Conservation (phyloP, 1,140 invertebrate species). For the Gonatopus flavifemur region DNA sequence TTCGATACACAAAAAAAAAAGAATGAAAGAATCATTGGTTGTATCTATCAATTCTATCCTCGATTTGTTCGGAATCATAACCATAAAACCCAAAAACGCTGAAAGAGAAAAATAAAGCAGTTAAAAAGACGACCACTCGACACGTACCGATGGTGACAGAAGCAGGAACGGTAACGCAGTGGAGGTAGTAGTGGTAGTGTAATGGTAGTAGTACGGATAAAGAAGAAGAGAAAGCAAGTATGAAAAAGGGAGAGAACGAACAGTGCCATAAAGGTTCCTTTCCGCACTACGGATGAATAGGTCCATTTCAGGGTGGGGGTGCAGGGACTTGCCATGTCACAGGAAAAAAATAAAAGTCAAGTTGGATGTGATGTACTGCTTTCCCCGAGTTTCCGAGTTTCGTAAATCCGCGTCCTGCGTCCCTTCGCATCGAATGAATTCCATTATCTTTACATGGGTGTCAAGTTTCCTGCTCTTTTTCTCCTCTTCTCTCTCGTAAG, state of each 20-base stretch:
- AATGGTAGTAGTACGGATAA: too few species aligned
- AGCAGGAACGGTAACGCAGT: too few species aligned
- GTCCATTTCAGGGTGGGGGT: constrained; percentile 36
- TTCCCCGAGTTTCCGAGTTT: constrained; percentile 16
- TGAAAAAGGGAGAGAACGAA: constrained; percentile 41
- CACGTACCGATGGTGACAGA: too few species aligned
- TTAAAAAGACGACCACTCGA: too few species aligned
- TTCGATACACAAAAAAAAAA: background rate
- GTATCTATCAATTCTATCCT: too few species aligned
- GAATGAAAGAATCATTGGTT: constrained; percentile 2
- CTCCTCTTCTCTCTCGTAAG: too few species aligned
- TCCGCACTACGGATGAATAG: constrained; percentile 33
- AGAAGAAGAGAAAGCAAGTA: constrained; percentile 24
- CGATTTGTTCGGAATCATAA: too few species aligned
- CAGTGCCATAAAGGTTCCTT: constrained; percentile 44
- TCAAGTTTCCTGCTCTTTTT: too few species aligned
- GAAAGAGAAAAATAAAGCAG: constrained; percentile 14
- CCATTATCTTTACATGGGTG: constrained; percentile 21
- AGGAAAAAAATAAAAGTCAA: constrained; percentile 35
- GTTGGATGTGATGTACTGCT: constrained; percentile 41
- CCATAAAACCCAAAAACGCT: too few species aligned
- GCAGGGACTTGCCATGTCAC: constrained; percentile 28
- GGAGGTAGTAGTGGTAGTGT: too few species aligned
- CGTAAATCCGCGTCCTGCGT: too few species aligned
- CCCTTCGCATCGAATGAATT: constrained; percentile 40